phyloP scores from a whole-genome alignment of 1,140 invertebrate species.

The Coelopa frigida region DNA sequence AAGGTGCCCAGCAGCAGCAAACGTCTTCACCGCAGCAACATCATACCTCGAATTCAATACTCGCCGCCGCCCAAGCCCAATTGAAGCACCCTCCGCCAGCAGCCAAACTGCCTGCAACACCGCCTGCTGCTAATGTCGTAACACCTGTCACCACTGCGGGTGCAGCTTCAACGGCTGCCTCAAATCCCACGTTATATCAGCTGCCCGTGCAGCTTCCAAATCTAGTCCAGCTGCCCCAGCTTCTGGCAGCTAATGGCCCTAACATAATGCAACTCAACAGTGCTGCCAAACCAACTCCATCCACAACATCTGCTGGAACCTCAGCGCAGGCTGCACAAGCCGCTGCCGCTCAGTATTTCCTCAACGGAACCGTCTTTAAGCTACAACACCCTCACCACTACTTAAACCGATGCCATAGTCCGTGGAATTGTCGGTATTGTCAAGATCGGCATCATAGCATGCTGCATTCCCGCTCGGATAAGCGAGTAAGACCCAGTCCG shows the following conservation, averaged over 20 bases:
- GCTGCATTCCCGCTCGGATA: no score
- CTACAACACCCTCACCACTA: no score
- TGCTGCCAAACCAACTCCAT: slow-evolving; percentile 25
- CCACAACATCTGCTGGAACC: slow-evolving; percentile 26
- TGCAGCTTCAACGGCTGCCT: slow-evolving; percentile 10
- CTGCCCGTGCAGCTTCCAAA: slow-evolving; percentile 41
- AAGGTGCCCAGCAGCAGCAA: slow-evolving; percentile 16
- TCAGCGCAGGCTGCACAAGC: slow-evolving; percentile 35
- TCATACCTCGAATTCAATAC: neutral
- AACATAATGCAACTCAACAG: slow-evolving; percentile 42
- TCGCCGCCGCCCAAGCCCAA: slow-evolving; percentile 5
- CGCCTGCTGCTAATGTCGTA: neutral
- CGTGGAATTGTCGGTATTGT: no score
- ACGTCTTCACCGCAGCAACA: slow-evolving; percentile 10
- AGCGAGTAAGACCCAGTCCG: no score
- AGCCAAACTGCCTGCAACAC: neutral
- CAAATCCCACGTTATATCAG: slow-evolving; percentile 41
- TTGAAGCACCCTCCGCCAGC: slow-evolving; percentile 8
- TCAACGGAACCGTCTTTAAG: slow-evolving; percentile 44
- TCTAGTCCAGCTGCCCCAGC: slow-evolving; percentile 41
- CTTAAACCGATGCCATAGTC: no score
- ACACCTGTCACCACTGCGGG: slow-evolving; percentile 1
- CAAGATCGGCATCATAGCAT: no score
- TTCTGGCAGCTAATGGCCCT: slow-evolving; percentile 33
- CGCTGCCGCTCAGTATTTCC: slow-evolving; percentile 38